These are phyloP conservation scores for Xylophagus ater DNA, from an alignment of 2,888 invertebrate genomes.

Conservation along the genomic window DNA sequence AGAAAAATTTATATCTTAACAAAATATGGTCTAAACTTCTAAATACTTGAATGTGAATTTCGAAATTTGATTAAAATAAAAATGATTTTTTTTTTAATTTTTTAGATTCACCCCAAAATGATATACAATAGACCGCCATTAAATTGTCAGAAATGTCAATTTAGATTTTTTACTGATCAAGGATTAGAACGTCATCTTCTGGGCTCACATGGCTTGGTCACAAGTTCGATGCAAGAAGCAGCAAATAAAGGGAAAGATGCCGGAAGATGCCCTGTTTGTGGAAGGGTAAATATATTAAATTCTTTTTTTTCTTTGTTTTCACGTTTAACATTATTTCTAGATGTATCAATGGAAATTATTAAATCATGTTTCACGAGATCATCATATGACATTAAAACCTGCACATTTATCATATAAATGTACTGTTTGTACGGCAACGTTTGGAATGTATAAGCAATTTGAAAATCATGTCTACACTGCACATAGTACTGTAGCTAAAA, in stretches of 20 bases:
- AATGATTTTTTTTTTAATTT: background rate
- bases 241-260: constrained; percentile 91
- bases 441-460: constrained; percentile 90
- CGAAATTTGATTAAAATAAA: background rate
- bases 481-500: constrained; percentile 80
- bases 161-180: constrained; percentile 93
- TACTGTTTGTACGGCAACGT: constrained; percentile 88
- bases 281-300: constrained; percentile 55
- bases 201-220: constrained; percentile 88
- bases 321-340: constrained; percentile 37
- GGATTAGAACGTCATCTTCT: constrained; percentile 90
- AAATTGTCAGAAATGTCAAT: constrained; percentile 93
- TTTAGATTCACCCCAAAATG: constrained; percentile 82
- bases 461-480: constrained; percentile 90
- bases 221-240: constrained; percentile 91
- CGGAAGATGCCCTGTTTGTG: constrained; percentile 89
- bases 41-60: background rate
- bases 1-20: too few species aligned
- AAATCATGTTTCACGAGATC: constrained; percentile 85
- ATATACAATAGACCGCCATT: constrained; percentile 88
- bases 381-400: constrained; percentile 82
- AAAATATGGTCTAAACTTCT: background rate
- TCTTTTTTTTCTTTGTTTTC: background rate
- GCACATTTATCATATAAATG: constrained; percentile 91
- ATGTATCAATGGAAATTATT: constrained; percentile 89